Percentiles rank a stretch among this genome's conserved stretches.
phyloP scores from a whole-genome alignment of 2,113 vertebrate genomes.

The Tapirus terrestris region DNA sequence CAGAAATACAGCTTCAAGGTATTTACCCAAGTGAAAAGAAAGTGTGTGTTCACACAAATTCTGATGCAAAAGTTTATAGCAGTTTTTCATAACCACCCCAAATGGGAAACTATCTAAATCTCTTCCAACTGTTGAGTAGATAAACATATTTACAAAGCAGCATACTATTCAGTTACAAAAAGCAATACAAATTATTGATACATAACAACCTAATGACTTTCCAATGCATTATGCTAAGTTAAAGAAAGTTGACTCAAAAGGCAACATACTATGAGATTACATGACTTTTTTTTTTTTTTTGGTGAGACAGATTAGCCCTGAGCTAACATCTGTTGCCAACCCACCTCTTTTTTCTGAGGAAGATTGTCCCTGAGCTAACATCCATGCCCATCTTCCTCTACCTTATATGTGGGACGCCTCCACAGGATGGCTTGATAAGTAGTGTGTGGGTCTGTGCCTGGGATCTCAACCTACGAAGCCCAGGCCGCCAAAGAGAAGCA shows the following conservation, averaged over 20 bases:
- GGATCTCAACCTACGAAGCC: no score
- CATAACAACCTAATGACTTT: neutral
- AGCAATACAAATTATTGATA: neutral
- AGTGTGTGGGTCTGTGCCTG: no score
- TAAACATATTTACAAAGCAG: neutral
- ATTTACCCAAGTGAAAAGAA: neutral
- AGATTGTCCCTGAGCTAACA: no score
- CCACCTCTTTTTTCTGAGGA: no score
- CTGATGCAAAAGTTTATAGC: neutral
- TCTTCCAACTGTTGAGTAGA: neutral
- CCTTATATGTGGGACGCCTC: no score
- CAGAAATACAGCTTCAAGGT: neutral
- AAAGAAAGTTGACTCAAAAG: neutral
- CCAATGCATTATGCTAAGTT: neutral
- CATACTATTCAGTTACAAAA: neutral
- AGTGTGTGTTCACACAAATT: neutral
- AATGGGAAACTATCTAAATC: neutral
- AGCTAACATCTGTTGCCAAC: no score
- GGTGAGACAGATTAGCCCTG: no score
- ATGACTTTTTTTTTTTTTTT: neutral
- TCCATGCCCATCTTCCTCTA: no score
- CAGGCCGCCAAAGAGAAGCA: no score
- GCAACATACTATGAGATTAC: neutral
- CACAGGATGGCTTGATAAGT: no score
- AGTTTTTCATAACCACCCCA: neutral